These are phyloP conservation scores for Gallinago paraguaiae DNA, from an alignment of 2,113 vertebrate genomes.

Conservation along the genomic window DNA sequence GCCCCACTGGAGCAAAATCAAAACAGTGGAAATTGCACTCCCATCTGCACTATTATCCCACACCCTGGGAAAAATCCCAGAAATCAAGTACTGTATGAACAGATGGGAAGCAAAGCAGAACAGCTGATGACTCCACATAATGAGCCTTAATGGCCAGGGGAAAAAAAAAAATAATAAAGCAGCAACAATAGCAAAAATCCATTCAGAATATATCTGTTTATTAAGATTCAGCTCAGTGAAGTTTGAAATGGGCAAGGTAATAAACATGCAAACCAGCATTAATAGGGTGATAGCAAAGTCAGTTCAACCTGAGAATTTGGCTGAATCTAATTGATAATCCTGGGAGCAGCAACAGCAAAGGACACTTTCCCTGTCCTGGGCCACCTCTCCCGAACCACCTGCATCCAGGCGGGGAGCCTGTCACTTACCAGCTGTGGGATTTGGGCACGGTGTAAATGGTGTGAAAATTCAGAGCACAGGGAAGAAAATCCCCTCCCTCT, in stretches of 20 bases:
- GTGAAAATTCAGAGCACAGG: not conserved
- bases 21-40: not conserved
- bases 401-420: not conserved
- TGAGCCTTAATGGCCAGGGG: not conserved
- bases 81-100: not conserved
- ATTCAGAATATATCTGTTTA: slow-evolving; percentile 12
- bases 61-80: slow-evolving; percentile 4
- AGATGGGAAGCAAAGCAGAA: slow-evolving; percentile 49
- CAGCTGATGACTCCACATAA: slow-evolving; percentile 44
- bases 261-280: not conserved
- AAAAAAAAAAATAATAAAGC: not conserved
- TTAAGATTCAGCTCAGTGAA: slow-evolving; percentile 9
- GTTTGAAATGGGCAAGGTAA: not conserved
- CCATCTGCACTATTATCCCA: slow-evolving; percentile 1
- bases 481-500: not conserved
- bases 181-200: not conserved
- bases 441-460: not conserved
- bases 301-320: not conserved
- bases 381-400: not conserved
- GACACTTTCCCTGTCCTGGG: not conserved
- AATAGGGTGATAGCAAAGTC: not conserved
- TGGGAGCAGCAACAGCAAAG: not conserved
- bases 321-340: accelerated
- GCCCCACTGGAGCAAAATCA: not conserved
- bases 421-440: not conserved